Evolutionary conservation across 64 coral and sea anemone genomes (phyloP).

Genomic region (Platygyra sinensis): DNA sequence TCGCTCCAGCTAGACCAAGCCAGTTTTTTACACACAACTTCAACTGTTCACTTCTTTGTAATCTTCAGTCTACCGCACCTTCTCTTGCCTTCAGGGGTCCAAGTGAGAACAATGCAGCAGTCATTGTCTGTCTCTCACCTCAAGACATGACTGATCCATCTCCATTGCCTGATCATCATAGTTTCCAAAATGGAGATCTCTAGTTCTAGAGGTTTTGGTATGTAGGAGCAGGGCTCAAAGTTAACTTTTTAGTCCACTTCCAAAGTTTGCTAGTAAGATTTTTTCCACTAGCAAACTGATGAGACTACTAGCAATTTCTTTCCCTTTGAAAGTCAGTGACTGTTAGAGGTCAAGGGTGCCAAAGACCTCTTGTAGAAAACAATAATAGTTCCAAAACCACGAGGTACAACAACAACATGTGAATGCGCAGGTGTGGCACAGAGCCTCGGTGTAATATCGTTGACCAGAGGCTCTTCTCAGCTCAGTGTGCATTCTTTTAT

Average conservation of each 20-base stretch:
- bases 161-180: conserved; percentile 35
- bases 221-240: no score
- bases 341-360: no score
- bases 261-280: no score
- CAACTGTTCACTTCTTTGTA: conserved; percentile 38
- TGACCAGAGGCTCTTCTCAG: background rate
- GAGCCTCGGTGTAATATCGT: background rate
- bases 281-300: no score
- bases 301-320: no score
- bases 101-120: conserved; percentile 25
- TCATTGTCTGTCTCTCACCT: conserved; percentile 47
- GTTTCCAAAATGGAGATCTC: conserved; percentile 46
- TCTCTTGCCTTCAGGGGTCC: conserved; percentile 41
- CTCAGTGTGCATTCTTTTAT: no score
- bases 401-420: background rate
- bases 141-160: conserved; percentile 32
- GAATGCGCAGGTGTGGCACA: background rate
- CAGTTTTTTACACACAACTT: conserved; percentile 44
- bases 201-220: conserved; percentile 17
- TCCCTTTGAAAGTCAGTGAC: no score
- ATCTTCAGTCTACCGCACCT: conserved; percentile 13
- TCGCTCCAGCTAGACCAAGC: conserved; percentile 26
- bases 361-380: no score
- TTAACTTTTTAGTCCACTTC: no score
- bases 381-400: background rate